Conservation (phyloP, 2,888 invertebrate species). For the Notodonta dromedarius region DNA sequence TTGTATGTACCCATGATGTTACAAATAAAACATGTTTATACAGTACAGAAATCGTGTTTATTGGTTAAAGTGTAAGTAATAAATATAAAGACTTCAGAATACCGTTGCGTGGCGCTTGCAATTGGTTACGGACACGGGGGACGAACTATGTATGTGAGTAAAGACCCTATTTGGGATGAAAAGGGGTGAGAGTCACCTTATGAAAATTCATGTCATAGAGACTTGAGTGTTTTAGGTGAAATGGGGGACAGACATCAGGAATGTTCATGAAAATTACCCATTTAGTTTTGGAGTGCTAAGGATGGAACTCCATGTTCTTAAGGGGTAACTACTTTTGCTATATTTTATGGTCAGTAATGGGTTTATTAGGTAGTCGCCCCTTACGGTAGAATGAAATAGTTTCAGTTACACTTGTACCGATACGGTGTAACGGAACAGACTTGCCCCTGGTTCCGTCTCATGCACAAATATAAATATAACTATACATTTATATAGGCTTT, state of each 20-base stretch:
- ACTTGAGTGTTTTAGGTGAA: too few species aligned
- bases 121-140: neutral
- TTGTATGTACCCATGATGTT: neutral
- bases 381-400: slow-evolving; percentile 30
- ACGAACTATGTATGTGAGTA: neutral
- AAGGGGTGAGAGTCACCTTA: neutral
- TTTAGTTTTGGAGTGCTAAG: too few species aligned
- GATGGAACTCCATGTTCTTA: neutral
- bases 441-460: too few species aligned
- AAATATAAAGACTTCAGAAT: slow-evolving; percentile 50
- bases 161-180: neutral
- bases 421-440: too few species aligned
- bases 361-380: neutral
- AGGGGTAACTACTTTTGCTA: too few species aligned
- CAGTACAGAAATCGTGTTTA: slow-evolving; percentile 64
- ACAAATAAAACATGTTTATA: slow-evolving; percentile 38
- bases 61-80: slow-evolving; percentile 49
- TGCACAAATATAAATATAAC: too few species aligned
- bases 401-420: too few species aligned
- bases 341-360: neutral
- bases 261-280: too few species aligned
- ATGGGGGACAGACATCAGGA: too few species aligned
- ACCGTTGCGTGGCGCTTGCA: slow-evolving; percentile 47
- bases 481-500: too few species aligned
- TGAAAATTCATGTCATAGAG: neutral